Percentiles rank a stretch among this genome's conserved stretches.
Evolutionary conservation across 2,113 vertebrate species (phyloP).

Genomic region (Microtus richardsoni): DNA sequence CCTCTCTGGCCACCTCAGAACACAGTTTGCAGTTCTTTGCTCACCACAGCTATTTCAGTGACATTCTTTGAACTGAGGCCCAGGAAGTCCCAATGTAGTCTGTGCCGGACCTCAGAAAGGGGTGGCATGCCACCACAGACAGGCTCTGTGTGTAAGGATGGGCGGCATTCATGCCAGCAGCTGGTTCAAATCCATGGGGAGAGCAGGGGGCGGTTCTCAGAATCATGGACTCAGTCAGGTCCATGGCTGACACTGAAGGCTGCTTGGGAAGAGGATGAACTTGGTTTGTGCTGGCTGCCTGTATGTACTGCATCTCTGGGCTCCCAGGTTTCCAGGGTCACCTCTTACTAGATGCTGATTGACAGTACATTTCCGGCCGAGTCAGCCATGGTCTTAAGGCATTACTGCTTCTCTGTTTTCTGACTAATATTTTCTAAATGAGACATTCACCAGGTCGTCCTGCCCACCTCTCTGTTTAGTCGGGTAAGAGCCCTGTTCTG

Average conservation of each 20-base stretch:
- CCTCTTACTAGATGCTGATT: background rate
- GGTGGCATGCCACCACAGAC: constrained; percentile 14
- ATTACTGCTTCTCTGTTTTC: constrained; percentile 64
- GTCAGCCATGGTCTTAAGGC: constrained; percentile 34
- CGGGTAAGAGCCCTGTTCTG: constrained; percentile 70
- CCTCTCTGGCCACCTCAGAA: constrained; percentile 61
- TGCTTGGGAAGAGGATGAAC: background rate
- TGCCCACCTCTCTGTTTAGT: constrained; percentile 69
- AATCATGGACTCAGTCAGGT: background rate
- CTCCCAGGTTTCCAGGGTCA: background rate
- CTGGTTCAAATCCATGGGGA: background rate
- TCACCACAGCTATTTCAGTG: constrained; percentile 62
- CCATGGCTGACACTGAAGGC: background rate
- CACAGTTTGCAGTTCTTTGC: constrained; percentile 63
- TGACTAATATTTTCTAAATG: constrained; percentile 70
- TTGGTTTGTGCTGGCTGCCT: background rate
- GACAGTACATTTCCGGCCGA: constrained; percentile 54
- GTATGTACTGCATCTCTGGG: background rate
- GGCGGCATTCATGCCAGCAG: background rate
- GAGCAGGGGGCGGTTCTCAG: constrained; percentile 48
- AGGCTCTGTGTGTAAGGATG: constrained; percentile 32
- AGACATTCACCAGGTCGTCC: constrained; percentile 64
- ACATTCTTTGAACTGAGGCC: constrained; percentile 57
- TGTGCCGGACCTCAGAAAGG: constrained; percentile 58
- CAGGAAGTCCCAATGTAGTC: constrained; percentile 64